Evolutionary conservation across 2,888 invertebrate species (phyloP), one percentile per base, ranked within the genome.

Genomic region (Chrysolina haemoptera): DNA sequence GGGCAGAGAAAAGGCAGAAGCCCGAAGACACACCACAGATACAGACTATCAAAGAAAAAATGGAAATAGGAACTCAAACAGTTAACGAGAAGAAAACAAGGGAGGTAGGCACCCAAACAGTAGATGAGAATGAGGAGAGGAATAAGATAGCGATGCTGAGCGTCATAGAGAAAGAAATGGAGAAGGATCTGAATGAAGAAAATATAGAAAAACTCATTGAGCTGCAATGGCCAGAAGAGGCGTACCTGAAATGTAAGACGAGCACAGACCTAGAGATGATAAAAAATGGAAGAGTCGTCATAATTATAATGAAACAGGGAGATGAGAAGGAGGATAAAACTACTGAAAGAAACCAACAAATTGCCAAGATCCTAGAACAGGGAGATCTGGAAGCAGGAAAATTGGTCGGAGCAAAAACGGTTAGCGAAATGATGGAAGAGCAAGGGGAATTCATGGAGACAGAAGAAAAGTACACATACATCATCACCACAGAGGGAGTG

Each of bases 51-150:
- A n/a, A 63, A 63, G 27, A 27, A 63, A 63, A 63, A 18, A 63
- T 40, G 11, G 63, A 27, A 27, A 27, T 27, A 27, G 27, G 27
- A 27, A 27, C 27, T 27, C 27, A 27, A 27, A 27, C 27, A 27
- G 27, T 27, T 1, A 27, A 27, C 27, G 27, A 27, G 27, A 48
- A 48, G 48, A n/a, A 48, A 48, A 48, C 48, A 48, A 48, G 1
- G n/a, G 48, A n/a, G n/a, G 6, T n/a, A n/a, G n/a, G 48, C 48
- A 48, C n/a, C n/a, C n/a, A 48, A 48, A 48, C 48, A 48, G 48
- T 48, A 14, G 43, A 43, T 43, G 12, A 43, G 11, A 43, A 9
- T 43, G 43, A 43, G 11, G 43, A 43, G 43, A 43, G 11, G 12
- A 43, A 12, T 43, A 12, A 43, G 11, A 43, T 43, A 12, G 43